These are phyloP conservation scores for Brachionus plicatilis DNA, from an alignment of 1,140 invertebrate species.

Conservation along the genomic window DNA sequence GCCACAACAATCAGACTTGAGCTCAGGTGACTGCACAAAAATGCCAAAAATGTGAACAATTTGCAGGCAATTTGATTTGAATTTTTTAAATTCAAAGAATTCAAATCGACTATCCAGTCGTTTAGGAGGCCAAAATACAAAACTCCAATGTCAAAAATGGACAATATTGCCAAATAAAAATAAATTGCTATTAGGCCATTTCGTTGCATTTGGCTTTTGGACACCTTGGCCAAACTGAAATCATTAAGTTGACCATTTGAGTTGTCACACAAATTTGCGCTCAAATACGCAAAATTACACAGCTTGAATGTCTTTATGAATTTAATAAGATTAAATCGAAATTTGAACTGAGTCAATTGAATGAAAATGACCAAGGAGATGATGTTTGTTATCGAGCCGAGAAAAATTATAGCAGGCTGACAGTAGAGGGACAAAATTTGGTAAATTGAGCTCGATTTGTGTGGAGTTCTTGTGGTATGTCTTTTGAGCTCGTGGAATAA, in stretches of 20 bases:
- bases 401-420: neutral
- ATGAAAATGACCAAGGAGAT: neutral
- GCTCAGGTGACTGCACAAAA: slow-evolving; percentile 3
- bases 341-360: neutral
- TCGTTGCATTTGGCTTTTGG: neutral
- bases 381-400: neutral
- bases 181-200: slow-evolving; percentile 20
- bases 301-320: neutral
- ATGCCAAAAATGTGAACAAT: slow-evolving; percentile 32
- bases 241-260: neutral
- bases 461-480: neutral
- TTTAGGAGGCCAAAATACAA: neutral
- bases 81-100: neutral
- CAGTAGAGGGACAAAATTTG: neutral
- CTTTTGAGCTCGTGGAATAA: neutral
- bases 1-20: slow-evolving; percentile 21
- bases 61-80: neutral
- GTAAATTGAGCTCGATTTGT: neutral
- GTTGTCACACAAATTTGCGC: neutral
- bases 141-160: neutral
- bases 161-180: slow-evolving; percentile 9
- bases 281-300: neutral
- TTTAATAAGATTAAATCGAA: neutral
- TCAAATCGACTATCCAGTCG: neutral
- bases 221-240: neutral